Evolutionary conservation across 2,888 invertebrate species (phyloP).

Genomic region (Alsophila aescularia): DNA sequence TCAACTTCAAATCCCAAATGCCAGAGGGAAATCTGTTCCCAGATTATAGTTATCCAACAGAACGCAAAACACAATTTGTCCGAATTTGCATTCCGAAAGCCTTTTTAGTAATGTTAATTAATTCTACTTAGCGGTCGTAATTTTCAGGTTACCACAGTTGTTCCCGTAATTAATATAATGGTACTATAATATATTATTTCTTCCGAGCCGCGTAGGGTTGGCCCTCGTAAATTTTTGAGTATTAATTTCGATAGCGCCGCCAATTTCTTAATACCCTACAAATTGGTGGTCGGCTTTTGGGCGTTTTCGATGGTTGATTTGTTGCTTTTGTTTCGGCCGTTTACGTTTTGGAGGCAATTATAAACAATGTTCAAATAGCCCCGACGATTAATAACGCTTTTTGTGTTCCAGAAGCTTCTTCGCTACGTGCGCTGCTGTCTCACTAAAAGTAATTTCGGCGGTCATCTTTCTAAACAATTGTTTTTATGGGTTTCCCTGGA

Average conservation of each 20-base stretch:
- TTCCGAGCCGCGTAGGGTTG: slow-evolving; percentile 46
- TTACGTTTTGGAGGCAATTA: slow-evolving; percentile 15
- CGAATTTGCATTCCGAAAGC: slow-evolving; percentile 44
- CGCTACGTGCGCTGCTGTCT: too few species aligned
- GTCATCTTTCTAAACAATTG: too few species aligned
- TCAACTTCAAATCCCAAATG: too few species aligned
- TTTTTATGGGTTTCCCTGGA: too few species aligned
- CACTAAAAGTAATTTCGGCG: too few species aligned
- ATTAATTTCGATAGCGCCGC: slow-evolving; percentile 43
- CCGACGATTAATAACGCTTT: neutral
- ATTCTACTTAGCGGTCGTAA: slow-evolving; percentile 47
- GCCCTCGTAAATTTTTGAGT: slow-evolving; percentile 41
- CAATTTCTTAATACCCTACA: slow-evolving; percentile 40
- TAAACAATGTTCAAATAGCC: slow-evolving; percentile 8
- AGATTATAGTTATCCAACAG: neutral
- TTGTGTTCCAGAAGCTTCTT: too few species aligned
- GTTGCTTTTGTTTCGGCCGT: slow-evolving; percentile 25
- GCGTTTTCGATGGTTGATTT: slow-evolving; percentile 28
- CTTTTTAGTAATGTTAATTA: slow-evolving; percentile 43
- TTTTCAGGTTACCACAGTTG: slow-evolving; percentile 49
- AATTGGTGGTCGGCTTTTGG: slow-evolving; percentile 28
- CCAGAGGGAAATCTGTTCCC: too few species aligned
- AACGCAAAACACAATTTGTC: slow-evolving; percentile 33
- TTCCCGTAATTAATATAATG: slow-evolving; percentile 53
- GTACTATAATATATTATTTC: slow-evolving; percentile 54